Percentiles rank a stretch among this genome's conserved stretches.
phyloP scores from a whole-genome alignment of 64 coral and sea anemone species.

The Actinia tenebrosa region DNA sequence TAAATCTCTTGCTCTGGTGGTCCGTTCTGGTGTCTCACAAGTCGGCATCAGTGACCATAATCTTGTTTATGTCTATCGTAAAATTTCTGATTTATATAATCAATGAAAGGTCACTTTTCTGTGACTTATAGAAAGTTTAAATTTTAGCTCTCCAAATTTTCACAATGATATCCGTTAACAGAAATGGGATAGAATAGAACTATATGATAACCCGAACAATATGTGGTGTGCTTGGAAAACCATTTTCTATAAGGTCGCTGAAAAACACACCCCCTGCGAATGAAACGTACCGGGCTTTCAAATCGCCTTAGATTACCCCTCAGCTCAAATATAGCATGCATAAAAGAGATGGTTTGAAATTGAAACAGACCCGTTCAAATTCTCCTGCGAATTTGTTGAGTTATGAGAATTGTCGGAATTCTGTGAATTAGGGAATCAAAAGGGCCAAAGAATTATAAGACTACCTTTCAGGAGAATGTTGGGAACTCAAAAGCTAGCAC shows the following conservation, averaged over 20 bases:
- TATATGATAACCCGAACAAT: background rate
- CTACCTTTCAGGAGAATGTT: conserved; percentile 14
- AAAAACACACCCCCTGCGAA: background rate
- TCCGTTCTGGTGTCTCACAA: conserved; percentile 41
- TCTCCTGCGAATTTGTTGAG: background rate
- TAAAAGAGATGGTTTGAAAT: background rate
- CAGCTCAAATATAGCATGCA: background rate
- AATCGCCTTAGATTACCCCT: background rate
- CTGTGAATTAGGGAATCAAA: conserved; percentile 37
- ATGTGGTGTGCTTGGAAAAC: conserved; percentile 1
- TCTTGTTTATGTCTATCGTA: conserved; percentile 44
- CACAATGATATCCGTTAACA: background rate
- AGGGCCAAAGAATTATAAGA: conserved; percentile 38
- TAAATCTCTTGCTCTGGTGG: conserved; percentile 14
- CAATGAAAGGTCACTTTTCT: conserved; percentile 19
- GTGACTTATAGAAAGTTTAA: conserved; percentile 8
- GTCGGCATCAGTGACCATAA: conserved; percentile 40
- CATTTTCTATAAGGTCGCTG: background rate
- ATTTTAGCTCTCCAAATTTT: background rate
- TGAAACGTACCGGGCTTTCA: background rate
- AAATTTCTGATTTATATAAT: conserved; percentile 11
- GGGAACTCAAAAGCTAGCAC: background rate
- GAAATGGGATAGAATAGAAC: background rate
- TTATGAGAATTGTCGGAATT: conserved; percentile 8
- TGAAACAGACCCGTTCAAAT: background rate